Base-by-base conservation (phyloP, 1,140 invertebrate genomes). In the Papilio aristodemus region DNA sequence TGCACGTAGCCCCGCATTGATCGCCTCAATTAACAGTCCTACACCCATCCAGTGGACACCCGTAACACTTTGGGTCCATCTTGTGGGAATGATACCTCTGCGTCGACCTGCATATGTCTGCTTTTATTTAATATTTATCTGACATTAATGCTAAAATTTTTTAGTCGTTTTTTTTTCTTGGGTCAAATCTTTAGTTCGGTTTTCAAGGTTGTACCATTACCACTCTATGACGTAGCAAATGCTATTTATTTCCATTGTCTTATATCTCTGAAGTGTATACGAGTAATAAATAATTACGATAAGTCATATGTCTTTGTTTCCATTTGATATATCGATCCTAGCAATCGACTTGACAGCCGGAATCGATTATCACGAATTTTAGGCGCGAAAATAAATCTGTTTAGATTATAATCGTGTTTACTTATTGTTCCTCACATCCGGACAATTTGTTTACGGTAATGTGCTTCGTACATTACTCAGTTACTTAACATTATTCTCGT, bases 321-420 rank as follows among this genome's bases (percentile, higher is more conserved):
- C 37, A 67, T 60, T 36, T 58, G 17, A 64, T 59, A 69, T 39
- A 72, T 72, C 71, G 71, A 72, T 72, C 69, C 59, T 66, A 72
- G 71, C 58, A 46, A 68, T 69, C 60, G 63, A 68, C 38, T 63
- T 62, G 71, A 68, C 71, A 72, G 67, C 14, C 46, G 25, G 19
- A 66, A 72, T 72, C 67, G 67, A 72, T 72, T 66, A 72, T 72
- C 67, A 46, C 0, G 9, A 46, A 66, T 66, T 66, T 66, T 66
- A 32, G 63, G 63, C 63, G 63, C 41, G 67, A 67, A 71, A 25
- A 66, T 67, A 71, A 66, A 64, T 71, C 62, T 71, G 37, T 71
- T 17, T 32, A 50, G 63, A 66, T 50, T 50, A 66, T 66, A 46
- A 66, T 66, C 63, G 41, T 50, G 25, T 50, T 36, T 22, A 22